Conservation (phyloP, 2,888 invertebrate species). For the Xestia ashworthii region DNA sequence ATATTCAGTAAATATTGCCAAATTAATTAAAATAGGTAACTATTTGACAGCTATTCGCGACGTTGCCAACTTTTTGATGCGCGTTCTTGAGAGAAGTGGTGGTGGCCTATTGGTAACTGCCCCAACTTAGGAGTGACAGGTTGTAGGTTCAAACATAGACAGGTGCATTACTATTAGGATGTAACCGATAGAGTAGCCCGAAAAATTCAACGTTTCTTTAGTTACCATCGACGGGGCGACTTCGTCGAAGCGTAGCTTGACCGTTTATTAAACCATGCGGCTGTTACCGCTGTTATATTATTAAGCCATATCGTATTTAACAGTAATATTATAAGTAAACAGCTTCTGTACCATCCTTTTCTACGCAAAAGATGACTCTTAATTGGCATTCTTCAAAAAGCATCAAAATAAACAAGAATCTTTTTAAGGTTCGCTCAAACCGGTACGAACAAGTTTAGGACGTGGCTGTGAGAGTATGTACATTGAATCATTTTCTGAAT, state of each 20-base stretch:
- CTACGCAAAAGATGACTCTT: background rate
- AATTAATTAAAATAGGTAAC: no score
- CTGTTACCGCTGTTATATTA: no score
- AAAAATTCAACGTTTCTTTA: no score
- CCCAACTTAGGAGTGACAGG: background rate
- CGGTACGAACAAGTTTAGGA: background rate
- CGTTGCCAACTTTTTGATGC: no score
- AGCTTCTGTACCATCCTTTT: background rate
- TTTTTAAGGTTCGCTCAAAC: background rate
- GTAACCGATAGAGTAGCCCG: no score
- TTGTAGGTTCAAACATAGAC: no score
- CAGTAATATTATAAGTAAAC: no score
- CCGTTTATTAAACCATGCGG: background rate
- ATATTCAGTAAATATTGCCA: no score
- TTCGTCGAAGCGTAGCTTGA: background rate
- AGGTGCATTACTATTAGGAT: no score
- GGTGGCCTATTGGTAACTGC: background rate
- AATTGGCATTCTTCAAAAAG: background rate
- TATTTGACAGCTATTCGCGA: no score
- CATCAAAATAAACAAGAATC: background rate
- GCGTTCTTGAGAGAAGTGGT: background rate
- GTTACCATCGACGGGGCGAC: background rate
- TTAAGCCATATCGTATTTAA: background rate
- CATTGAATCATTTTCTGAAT: background rate
- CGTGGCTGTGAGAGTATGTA: background rate